Evolutionary conservation across 1,140 invertebrate genomes (phyloP).

Genomic region (Drosophila fuyamai): DNA sequence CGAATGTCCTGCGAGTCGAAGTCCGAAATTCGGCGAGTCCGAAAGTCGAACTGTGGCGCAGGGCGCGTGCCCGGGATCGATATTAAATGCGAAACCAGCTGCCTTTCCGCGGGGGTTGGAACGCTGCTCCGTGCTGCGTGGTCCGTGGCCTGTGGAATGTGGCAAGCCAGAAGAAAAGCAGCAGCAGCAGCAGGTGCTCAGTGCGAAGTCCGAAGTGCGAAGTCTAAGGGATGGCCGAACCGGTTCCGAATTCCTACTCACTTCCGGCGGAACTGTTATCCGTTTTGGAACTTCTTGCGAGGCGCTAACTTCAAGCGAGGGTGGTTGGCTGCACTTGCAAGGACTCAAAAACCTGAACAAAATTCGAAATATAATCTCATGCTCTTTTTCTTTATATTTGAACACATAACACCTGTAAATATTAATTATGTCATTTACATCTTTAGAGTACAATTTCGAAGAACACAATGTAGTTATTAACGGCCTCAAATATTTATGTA

Average conservation of each 20-base stretch:
- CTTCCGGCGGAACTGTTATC: not conserved
- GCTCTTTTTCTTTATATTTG: too few species aligned
- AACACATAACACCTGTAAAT: too few species aligned
- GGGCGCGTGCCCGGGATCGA: conserved; percentile 49
- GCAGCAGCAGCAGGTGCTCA: conserved; percentile 38
- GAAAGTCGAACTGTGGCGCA: conserved; percentile 19
- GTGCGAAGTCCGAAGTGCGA: not conserved
- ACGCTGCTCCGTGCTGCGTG: conserved; percentile 4
- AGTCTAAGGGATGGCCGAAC: conserved; percentile 4
- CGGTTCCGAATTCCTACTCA: conserved; percentile 4
- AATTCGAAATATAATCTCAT: too few species aligned
- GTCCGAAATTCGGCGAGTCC: conserved; percentile 1
- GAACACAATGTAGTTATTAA: too few species aligned
- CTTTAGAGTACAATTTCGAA: too few species aligned
- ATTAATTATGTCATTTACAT: too few species aligned
- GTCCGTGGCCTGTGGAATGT: conserved; percentile 42
- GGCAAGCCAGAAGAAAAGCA: conserved; percentile 8
- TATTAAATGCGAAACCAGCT: conserved; percentile 40
- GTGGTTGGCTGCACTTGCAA: not conserved
- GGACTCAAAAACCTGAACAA: not conserved
- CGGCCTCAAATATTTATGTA: too few species aligned
- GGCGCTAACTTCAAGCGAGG: not conserved
- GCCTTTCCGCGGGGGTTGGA: conserved; percentile 33
- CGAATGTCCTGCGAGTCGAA: conserved; percentile 9
- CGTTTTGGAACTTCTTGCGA: not conserved